Conservation (phyloP, 2,797 vertebrate species). For the Amazona finschi region DNA sequence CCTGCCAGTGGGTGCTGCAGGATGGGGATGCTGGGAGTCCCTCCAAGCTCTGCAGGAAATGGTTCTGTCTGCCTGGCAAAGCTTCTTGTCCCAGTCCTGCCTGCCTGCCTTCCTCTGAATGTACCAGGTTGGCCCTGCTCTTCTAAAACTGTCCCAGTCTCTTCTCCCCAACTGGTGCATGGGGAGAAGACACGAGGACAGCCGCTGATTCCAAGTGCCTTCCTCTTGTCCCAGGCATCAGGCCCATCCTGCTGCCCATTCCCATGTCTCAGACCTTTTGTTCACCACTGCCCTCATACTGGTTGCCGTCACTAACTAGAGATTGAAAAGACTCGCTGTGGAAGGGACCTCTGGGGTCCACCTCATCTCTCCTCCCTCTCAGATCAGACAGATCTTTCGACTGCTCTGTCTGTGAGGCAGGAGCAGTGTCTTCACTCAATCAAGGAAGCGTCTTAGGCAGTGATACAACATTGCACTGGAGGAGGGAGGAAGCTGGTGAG, state of each 20-base stretch:
- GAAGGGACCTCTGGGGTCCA: not conserved
- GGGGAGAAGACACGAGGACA: not conserved
- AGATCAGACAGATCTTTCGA: not conserved
- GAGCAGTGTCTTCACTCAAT: accelerated
- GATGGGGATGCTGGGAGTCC: not conserved
- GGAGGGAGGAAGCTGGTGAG: not conserved
- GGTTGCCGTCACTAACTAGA: not conserved
- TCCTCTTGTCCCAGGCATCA: not conserved
- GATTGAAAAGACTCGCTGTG: not conserved
- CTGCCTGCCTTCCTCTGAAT: not conserved
- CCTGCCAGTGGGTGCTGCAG: not conserved
- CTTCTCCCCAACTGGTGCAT: not conserved
- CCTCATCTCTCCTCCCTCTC: not conserved
- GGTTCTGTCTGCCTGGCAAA: not conserved
- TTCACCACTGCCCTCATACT: not conserved
- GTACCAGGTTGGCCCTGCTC: not conserved
- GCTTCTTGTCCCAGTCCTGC: not conserved
- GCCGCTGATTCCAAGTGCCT: not conserved
- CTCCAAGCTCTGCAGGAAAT: not conserved
- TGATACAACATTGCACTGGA: not conserved
- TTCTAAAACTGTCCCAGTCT: not conserved
- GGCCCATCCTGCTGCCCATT: not conserved
- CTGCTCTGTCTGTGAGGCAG: not conserved
- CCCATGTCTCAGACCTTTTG: not conserved
- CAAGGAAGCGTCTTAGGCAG: not conserved